Evolutionary conservation across 2,113 vertebrate species (phyloP).

Genomic region (Lynx canadensis): DNA sequence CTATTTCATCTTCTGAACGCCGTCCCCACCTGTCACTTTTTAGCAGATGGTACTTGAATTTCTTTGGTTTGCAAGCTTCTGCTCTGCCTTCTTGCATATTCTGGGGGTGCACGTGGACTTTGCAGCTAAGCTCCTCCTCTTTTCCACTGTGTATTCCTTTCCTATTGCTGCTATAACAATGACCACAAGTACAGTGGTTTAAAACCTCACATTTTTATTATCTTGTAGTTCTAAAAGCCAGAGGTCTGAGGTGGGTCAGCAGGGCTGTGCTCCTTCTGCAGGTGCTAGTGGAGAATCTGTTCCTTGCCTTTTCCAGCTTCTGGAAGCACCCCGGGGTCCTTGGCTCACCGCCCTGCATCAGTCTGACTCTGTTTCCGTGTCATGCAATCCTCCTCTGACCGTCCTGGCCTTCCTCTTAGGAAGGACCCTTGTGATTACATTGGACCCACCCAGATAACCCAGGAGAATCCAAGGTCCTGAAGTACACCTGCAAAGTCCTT

Average conservation of each 20-base stretch:
- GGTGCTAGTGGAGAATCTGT: neutral
- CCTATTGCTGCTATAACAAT: neutral
- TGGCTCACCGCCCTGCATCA: rapidly evolving
- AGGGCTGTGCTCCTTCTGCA: neutral
- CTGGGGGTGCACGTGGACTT: neutral
- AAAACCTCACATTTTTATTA: neutral
- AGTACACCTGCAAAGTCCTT: neutral
- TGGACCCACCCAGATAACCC: neutral
- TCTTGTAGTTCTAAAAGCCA: neutral
- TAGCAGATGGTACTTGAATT: neutral
- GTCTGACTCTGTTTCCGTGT: rapidly evolving
- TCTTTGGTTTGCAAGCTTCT: neutral
- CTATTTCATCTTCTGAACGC: neutral
- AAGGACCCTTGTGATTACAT: too few species aligned
- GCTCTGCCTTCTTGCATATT: neutral
- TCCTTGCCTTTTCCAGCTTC: neutral
- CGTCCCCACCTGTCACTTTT: neutral
- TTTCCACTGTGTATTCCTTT: neutral
- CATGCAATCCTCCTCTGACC: neutral
- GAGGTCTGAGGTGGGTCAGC: neutral
- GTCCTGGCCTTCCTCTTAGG: neutral
- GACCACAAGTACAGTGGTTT: neutral
- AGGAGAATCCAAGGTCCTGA: neutral
- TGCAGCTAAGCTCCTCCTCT: neutral
- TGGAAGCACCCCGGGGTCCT: rapidly evolving